Base-by-base conservation (phyloP, 2,888 invertebrate species). In the Eristalinus sepulchralis region DNA sequence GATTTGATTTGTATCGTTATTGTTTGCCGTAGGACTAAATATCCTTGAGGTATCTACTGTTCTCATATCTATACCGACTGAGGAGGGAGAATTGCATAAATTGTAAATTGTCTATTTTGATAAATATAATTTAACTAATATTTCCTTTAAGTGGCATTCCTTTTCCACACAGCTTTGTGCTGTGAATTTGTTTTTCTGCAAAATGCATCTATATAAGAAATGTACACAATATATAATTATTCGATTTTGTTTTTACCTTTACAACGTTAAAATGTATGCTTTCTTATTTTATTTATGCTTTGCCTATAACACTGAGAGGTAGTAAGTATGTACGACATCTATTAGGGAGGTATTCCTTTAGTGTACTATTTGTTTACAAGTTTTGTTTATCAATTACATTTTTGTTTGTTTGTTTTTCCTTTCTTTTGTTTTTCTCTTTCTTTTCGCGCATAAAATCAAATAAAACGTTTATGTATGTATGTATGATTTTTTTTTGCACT, bases 251-350 rank as follows among this genome's bases (percentile, higher is more conserved):
- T 17, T 68, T 5, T 75, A 55, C 60, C 63, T 70, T 67, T 83
- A 76, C 39, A 64, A 71, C 62, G 27, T 68, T 17, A 62, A 53
- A 47, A 34, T 70, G 57, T 70, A 55, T 36, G 22, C 80, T 60
- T 71, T 31, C 55, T 47, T 73, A 76, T 53, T 79, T 64, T 63
- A 13, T 76, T 68, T 67, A 57, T 34, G 10, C 62, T 62, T 27
- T 24, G 24, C 24, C 24, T 34, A 70, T 82, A 73, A 83, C 57
- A 79, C 59, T 67, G 62, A 83, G 86, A 83, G 83, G 86, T 86
- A 86, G 86, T 83, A 75, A 68, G 72, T 85, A 77, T 86, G 62
- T 86, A 83, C 83, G 86, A 86, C 86, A 86, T 86, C 75, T 79
- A 86, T 75, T 62, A 75, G 86, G 86, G 86, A 86, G 86, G 86